Base-by-base conservation (phyloP, 92 coral and sea anemone genomes). In the Bergia puertoricense region DNA sequence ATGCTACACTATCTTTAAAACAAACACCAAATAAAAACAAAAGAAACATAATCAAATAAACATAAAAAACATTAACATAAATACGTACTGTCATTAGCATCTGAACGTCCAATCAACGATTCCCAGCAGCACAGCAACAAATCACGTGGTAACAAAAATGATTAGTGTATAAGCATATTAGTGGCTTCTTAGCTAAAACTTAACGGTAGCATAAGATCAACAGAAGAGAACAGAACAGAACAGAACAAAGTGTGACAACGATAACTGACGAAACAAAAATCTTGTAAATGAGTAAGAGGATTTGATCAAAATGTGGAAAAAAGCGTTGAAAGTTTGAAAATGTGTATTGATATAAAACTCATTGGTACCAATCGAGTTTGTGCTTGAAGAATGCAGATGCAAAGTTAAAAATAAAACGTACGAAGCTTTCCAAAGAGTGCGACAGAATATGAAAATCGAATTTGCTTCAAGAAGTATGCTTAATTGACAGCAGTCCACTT, bases 31-130 rank as follows among this genome's bases (percentile, higher is more conserved):
- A 51, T 6, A 16, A 65, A 89, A 87, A 59, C 22, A 59, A 85
- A 83, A 13, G 54, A 79, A 88, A 44, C 20, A 73, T 43, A 74
- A 40, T 43, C 54, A 84, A 80, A 82, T n/a, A 14, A 89, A 57
- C 8, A 7, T 2, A 88, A 82, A 80, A 10, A 59, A 79, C 40
- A 81, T 88, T 85, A 76, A 89, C 59, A 59, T 73, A 75, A 62
- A 89, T 95, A 95, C 98, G 91, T 95, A 95, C 98, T 90, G 98
- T 92, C 98, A 95, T 95, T 93, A 95, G 88, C 98, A 95, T 95
- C 98, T 95, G 98, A 69, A 80, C 76, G 85, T 78, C 91, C 87
- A 81, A 89, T 87, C 90, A 89, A 88, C 86, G 85, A 79, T 68
- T 44, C 86, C 86, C 86, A 83, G 86, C 88, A 79, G 86, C 94